Evolutionary conservation across 2,797 vertebrate species (phyloP).

Genomic region (Dicrostonyx torquatus): DNA sequence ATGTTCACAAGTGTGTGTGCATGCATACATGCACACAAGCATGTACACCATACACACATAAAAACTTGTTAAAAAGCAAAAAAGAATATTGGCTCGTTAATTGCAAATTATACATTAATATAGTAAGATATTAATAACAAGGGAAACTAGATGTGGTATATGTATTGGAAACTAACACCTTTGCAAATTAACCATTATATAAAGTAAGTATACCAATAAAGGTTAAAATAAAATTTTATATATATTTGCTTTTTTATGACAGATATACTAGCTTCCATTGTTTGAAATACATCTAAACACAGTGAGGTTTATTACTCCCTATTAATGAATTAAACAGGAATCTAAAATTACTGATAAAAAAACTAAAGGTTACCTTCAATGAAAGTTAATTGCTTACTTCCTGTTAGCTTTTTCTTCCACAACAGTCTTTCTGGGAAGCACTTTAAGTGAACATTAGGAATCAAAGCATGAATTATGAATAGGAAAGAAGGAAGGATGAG

Average conservation of each 20-base stretch:
- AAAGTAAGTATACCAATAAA: slow-evolving; percentile 20
- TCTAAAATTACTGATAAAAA: slow-evolving; percentile 40
- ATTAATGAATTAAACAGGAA: slow-evolving; percentile 39
- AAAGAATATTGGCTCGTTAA: background rate
- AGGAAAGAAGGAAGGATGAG: background rate
- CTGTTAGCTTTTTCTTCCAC: background rate
- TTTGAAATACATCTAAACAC: slow-evolving; percentile 47
- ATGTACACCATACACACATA: background rate
- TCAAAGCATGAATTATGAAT: slow-evolving; percentile 23
- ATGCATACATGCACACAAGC: background rate
- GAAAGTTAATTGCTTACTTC: slow-evolving; percentile 30
- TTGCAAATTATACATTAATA: slow-evolving; percentile 21
- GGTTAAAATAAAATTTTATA: background rate
- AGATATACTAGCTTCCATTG: background rate
- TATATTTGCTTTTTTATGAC: slow-evolving; percentile 8
- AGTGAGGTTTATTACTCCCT: background rate
- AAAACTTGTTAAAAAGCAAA: background rate
- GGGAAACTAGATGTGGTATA: background rate
- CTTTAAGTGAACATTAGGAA: slow-evolving; percentile 9
- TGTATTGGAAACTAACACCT: background rate
- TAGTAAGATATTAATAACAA: slow-evolving; percentile 2
- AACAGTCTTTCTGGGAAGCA: slow-evolving; percentile 43
- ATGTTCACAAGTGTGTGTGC: background rate
- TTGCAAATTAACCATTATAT: slow-evolving; percentile 38
- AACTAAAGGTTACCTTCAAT: slow-evolving; percentile 26